Base-by-base conservation (phyloP, 2,113 vertebrate genomes). In the Patagioenas fasciata region DNA sequence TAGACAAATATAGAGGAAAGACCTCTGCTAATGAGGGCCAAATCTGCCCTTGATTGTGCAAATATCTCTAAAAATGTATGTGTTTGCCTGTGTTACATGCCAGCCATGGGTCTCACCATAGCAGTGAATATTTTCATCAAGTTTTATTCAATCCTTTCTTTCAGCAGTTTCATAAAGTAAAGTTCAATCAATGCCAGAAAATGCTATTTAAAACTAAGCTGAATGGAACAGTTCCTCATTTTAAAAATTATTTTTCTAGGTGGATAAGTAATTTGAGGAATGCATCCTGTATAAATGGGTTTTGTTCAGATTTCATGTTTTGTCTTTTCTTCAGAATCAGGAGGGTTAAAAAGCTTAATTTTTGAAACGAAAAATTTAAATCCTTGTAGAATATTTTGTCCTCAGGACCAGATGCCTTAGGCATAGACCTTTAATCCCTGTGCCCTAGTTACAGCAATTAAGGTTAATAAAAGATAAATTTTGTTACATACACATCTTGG, bases 391-490 rank as follows among this genome's bases (percentile, higher is more conserved):
- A 56, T 95, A 57, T 77, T 86, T 85, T 80, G 74, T 95, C 79
- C 51, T 89, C 9, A 53, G 71, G 79, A 93, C 56, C 74, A 93
- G 71, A 83, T 83, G 88, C 85, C 32, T 78, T 77, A 74, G 82
- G 88, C 85, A 1, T 42, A 90, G 91, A 32, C 75, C 71, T 95
- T 94, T 93, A 96, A 90, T 90, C 91, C 93, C 93, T 56, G 18
- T 96, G 82, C 79, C 89, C 88, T 91, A 94, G 75, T 96, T 94
- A 88, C 32, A 83, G 64, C 82, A 97, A 95, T 96, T 97, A 95
- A 83, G 60, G 54, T 74, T 97, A 85, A 96, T 97, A 74, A 97
- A 96, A 96, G 91, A 96, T 80, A 85, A 62, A 96, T 95, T 85
- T 78, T 88, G 20, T 89, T 96, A 58, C 74, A 80, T 78, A 86